Conservation (phyloP, 2,888 invertebrate genomes). For the Idaea aversata region DNA sequence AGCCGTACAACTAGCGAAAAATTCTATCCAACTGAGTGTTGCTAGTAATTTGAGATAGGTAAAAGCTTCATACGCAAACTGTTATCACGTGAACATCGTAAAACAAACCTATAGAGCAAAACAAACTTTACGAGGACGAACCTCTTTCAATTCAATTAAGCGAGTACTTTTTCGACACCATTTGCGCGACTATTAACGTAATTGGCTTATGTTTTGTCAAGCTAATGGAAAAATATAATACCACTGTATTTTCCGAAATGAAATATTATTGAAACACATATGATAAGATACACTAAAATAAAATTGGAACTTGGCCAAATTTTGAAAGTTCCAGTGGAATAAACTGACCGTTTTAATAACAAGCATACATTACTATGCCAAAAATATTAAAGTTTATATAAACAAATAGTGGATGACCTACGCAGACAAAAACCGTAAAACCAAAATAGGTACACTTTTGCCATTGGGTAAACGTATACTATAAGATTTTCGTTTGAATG, state of each 20-base stretch:
- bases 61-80: constrained; percentile 55
- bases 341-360: constrained; percentile 51
- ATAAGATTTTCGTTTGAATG: no score
- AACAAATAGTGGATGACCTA: constrained; percentile 42
- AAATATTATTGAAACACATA: constrained; percentile 50
- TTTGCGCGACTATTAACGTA: constrained; percentile 16
- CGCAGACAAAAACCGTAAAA: not conserved
- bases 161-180: constrained; percentile 14
- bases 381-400: constrained; percentile 57
- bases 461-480: no score
- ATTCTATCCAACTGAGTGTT: constrained; percentile 56
- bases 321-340: constrained; percentile 63
- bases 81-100: constrained; percentile 62
- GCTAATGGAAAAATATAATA: constrained; percentile 13
- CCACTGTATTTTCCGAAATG: constrained; percentile 5
- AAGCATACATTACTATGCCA: constrained; percentile 50
- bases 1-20: constrained; percentile 32
- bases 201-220: constrained; percentile 13
- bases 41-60: constrained; percentile 45
- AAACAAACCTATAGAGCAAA: constrained; percentile 59
- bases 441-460: no score
- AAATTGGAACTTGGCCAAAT: constrained; percentile 64
- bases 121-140: constrained; percentile 34
- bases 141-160: constrained; percentile 30
- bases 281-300: constrained; percentile 52